Evolutionary conservation across 2,797 vertebrate genomes (phyloP).

Genomic region (Clarias pachynema): DNA sequence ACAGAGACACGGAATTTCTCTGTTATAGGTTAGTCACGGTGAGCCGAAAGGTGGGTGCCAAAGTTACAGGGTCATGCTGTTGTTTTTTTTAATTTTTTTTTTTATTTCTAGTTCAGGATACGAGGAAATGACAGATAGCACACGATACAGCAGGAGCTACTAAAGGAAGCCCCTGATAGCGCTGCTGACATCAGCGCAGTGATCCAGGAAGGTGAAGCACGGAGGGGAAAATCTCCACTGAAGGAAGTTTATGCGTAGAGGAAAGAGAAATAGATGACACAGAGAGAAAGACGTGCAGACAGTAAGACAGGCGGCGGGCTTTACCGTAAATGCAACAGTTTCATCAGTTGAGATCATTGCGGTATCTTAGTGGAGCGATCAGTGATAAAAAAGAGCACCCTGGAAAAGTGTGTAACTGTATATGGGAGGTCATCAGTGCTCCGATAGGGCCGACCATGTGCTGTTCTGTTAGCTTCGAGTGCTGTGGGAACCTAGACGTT

Average conservation of each 20-base stretch:
- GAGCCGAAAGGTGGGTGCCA: not conserved
- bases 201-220: slow-evolving; percentile 49
- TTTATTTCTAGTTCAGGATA: slow-evolving; percentile 1
- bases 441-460: slow-evolving; percentile 56
- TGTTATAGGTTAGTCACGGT: not conserved
- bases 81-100: not conserved
- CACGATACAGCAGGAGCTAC: slow-evolving; percentile 10
- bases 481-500: slow-evolving; percentile 32
- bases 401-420: slow-evolving; percentile 68
- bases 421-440: slow-evolving; percentile 64
- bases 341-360: slow-evolving; percentile 51
- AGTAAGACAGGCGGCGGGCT: slow-evolving; percentile 45
- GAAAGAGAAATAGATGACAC: slow-evolving; percentile 46
- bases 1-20: slow-evolving; percentile 47
- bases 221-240: slow-evolving; percentile 42
- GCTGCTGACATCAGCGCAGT: slow-evolving; percentile 36
- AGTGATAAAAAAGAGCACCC: slow-evolving; percentile 67
- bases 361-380: slow-evolving; percentile 68
- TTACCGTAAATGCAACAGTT: slow-evolving; percentile 43
- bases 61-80: slow-evolving; percentile 2
- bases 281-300: slow-evolving; percentile 35
- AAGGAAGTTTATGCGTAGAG: slow-evolving; percentile 27
- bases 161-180: slow-evolving; percentile 31
- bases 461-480: slow-evolving; percentile 44
- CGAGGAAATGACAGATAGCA: slow-evolving; percentile 8